Conservation (phyloP, 2,888 invertebrate genomes). For the Drosophila colorata region DNA sequence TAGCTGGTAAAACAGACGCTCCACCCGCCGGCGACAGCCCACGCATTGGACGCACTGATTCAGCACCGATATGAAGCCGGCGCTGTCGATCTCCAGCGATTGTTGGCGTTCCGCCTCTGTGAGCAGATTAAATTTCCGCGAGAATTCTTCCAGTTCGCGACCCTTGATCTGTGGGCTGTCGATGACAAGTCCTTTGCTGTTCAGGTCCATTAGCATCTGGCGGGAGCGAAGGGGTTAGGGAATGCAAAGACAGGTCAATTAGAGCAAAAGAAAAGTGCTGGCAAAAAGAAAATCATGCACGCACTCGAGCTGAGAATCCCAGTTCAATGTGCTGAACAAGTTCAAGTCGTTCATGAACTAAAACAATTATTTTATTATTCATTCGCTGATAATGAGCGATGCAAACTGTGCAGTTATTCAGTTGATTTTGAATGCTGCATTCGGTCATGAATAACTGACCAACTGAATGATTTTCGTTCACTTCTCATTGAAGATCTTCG, state of each 20-base stretch:
- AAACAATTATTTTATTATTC: not conserved
- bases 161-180: constrained; percentile 92
- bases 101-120: constrained; percentile 91
- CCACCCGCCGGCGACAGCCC: constrained; percentile 96
- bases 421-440: not conserved
- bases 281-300: constrained; percentile 3
- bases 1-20: constrained; percentile 94
- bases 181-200: constrained; percentile 93
- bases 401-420: not conserved
- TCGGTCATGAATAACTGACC: not conserved
- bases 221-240: constrained; percentile 15
- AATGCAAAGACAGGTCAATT: constrained; percentile 14
- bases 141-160: constrained; percentile 94
- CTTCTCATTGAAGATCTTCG: too few relatives aligned
- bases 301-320: too few relatives aligned
- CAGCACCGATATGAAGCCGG: constrained; percentile 93
- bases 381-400: not conserved
- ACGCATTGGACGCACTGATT: constrained; percentile 97
- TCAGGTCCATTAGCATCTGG: constrained; percentile 97
- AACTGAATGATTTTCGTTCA: not conserved
- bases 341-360: not conserved
- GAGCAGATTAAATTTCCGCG: constrained; percentile 92
- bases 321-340: not conserved
- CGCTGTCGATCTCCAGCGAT: constrained; percentile 93
- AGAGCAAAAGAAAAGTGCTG: constrained; percentile 14